These are phyloP conservation scores for Anastrepha obliqua DNA, from an alignment of 1,140 invertebrate species.

Conservation along the genomic window DNA sequence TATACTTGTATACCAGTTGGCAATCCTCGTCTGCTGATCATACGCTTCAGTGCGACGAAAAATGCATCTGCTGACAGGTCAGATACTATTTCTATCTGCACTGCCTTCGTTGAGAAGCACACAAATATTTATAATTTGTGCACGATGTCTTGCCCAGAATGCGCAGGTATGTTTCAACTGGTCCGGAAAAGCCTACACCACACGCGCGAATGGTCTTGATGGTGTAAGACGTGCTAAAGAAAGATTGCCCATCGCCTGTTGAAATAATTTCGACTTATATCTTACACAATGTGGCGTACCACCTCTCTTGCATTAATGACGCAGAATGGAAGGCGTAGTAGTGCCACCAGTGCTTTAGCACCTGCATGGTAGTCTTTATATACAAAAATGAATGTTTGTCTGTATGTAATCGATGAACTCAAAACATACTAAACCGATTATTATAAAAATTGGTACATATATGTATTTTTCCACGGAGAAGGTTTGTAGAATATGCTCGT, in stretches of 20 bases:
- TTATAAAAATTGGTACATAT: too few species aligned
- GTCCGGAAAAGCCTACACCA: slow-evolving; percentile 70
- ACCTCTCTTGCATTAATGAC: slow-evolving; percentile 58
- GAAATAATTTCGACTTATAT: slow-evolving; percentile 60
- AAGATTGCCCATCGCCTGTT: slow-evolving; percentile 56
- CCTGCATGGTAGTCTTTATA: too few species aligned
- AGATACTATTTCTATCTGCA: slow-evolving; percentile 65
- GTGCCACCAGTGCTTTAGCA: slow-evolving; percentile 61
- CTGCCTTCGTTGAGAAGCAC: slow-evolving; percentile 63
- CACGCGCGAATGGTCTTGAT: slow-evolving; percentile 60
- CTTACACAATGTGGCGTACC: slow-evolving; percentile 60
- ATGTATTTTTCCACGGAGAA: too few species aligned
- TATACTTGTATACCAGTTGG: slow-evolving; percentile 55
- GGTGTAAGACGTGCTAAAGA: not conserved
- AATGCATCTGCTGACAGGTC: slow-evolving; percentile 63
- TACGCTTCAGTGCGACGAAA: slow-evolving; percentile 63
- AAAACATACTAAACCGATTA: too few species aligned
- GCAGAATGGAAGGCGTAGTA: slow-evolving; percentile 59
- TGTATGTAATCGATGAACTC: too few species aligned
- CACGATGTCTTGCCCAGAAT: slow-evolving; percentile 40
- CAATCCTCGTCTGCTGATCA: slow-evolving; percentile 63
- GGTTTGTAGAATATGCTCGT: too few species aligned
- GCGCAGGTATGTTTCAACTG: slow-evolving; percentile 60
- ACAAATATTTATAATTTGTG: slow-evolving; percentile 64
- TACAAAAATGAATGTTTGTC: too few species aligned